Percentiles rank a stretch among this genome's conserved stretches.
phyloP scores from a whole-genome alignment of 2,797 vertebrate genomes.

The Pipistrellus pipistrellus region DNA sequence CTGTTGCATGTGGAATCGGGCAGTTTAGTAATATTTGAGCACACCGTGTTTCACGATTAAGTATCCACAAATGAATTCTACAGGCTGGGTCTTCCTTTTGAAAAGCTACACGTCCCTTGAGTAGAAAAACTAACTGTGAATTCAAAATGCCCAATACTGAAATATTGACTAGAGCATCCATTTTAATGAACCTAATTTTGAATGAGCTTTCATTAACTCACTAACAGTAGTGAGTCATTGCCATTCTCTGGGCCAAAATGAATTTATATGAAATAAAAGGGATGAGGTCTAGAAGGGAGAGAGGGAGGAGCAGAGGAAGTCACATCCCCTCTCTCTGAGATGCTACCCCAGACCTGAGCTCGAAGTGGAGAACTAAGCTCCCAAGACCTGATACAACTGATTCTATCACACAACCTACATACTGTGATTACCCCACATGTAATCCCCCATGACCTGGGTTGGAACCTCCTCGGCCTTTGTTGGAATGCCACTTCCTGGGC shows the following conservation, averaged over 20 bases:
- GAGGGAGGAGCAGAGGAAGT: background rate
- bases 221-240: slow-evolving; percentile 15
- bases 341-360: background rate
- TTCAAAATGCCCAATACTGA: slow-evolving; percentile 56
- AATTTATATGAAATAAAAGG: slow-evolving; percentile 1
- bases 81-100: slow-evolving; percentile 46
- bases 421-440: background rate
- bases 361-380: background rate
- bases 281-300: background rate
- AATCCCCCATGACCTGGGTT: background rate
- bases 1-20: background rate
- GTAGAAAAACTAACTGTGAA: slow-evolving; percentile 61
- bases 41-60: slow-evolving; percentile 25
- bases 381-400: background rate
- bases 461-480: background rate
- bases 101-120: slow-evolving; percentile 12
- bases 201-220: slow-evolving; percentile 23
- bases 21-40: slow-evolving; percentile 29
- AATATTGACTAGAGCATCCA: slow-evolving; percentile 35
- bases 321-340: background rate
- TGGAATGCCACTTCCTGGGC: background rate
- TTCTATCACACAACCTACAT: background rate
- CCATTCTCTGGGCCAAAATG: background rate
- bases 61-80: slow-evolving; percentile 61
- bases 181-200: slow-evolving; percentile 19